Base-by-base conservation (phyloP, 2,113 vertebrate species). In the Gila orcuttii region DNA sequence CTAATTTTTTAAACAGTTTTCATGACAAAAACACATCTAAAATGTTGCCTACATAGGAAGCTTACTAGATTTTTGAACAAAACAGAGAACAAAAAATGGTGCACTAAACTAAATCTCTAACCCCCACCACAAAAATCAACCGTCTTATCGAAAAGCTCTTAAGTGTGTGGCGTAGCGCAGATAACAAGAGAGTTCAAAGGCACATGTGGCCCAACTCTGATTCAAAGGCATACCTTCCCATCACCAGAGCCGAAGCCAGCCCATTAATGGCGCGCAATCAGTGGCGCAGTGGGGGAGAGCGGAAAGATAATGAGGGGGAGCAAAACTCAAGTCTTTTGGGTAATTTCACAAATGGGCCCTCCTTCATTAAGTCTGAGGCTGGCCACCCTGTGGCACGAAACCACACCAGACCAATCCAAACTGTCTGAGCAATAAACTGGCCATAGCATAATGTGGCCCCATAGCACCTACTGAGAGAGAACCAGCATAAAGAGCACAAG, bases 141-240 rank as follows among this genome's bases (percentile, higher is more conserved):
- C 45, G 21, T 86, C 82, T 89, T 86, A 89, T 89, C 86, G 83
- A 78, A 86, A 66, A 85, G 62, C 82, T 79, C 77, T 78, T 59
- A 88, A 71, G 55, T 88, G 75, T 87, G 81, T 84, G 77, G 82
- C 60, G 64, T 82, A 79, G 52, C n/a, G 9, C 33, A 82, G 86
- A 89, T 88, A 89, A 89, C 87, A 78, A 81, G 71, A 33, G 77
- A 84, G 86, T 88, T 89, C 84, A 88, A 89, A 89, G 82, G 85
- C 62, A 77, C 88, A 85, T 86, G 82, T 88, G 86, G 81, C 78
- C 68, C 77, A n/a, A 81, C 85, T 86, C 68, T 59, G 64, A 89
- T 77, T 88, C 85, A 89, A 89, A 89, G 82, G 86, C 81, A 86
- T 85, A 88, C 85, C 86, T 88, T 84, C 84, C 55, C 55, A 80